phyloP scores from a whole-genome alignment of 2,888 invertebrate species.

The Callimorpha dominula region DNA sequence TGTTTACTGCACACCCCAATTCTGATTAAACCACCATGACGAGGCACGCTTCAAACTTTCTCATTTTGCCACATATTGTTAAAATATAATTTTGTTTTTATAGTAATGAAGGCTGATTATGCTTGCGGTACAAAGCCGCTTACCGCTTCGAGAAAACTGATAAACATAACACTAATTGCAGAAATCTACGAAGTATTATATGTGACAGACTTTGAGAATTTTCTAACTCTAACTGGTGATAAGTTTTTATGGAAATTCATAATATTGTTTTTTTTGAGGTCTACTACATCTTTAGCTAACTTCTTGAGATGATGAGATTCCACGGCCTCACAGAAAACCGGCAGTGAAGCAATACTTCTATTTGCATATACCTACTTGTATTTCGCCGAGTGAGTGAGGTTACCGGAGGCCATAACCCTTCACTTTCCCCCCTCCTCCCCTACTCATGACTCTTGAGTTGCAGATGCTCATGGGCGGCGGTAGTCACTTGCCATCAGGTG shows the following conservation, averaged over 20 bases:
- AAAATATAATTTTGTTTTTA: slow-evolving; percentile 22
- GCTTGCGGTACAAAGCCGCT: background rate
- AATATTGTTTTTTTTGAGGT: too few species aligned
- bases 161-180: background rate
- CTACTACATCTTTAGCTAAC: background rate
- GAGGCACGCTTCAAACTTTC: slow-evolving; percentile 22
- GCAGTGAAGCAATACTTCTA: too few species aligned
- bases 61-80: slow-evolving; percentile 16
- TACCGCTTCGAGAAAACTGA: background rate
- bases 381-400: too few species aligned
- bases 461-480: too few species aligned
- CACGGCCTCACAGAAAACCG: too few species aligned
- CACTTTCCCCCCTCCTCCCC: too few species aligned
- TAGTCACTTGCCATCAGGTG: too few species aligned
- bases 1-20: slow-evolving; percentile 32
- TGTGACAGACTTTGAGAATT: background rate
- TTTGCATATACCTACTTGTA: too few species aligned
- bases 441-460: too few species aligned
- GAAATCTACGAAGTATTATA: background rate
- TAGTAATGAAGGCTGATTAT: slow-evolving; percentile 9
- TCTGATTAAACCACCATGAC: slow-evolving; percentile 37
- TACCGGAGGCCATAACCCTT: too few species aligned
- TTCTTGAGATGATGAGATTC: background rate
- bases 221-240: background rate
- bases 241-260: background rate